These are phyloP conservation scores for Alosa alosa DNA, from an alignment of 2,113 vertebrate genomes.

Conservation along the genomic window DNA sequence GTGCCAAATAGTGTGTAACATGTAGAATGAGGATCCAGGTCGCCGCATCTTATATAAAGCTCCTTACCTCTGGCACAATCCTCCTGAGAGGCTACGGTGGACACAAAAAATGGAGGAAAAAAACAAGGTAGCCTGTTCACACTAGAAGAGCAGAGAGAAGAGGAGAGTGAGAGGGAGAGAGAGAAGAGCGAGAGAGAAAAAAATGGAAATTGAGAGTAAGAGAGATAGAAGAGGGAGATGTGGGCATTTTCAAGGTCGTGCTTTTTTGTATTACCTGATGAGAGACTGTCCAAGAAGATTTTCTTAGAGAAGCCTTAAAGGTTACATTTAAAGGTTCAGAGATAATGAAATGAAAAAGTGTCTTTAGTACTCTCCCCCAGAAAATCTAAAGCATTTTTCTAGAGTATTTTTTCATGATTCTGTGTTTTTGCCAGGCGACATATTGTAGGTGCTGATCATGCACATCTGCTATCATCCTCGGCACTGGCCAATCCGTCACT, in stretches of 20 bases:
- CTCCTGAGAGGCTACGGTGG: constrained; percentile 39
- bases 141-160: too few species aligned
- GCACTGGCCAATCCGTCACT: background rate
- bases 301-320: constrained; percentile 24
- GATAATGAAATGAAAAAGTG: constrained; percentile 60
- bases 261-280: constrained; percentile 46
- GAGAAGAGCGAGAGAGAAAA: background rate
- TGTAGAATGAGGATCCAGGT: background rate
- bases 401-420: background rate
- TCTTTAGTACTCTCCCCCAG: constrained; percentile 24
- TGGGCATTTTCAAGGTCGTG: constrained; percentile 51
- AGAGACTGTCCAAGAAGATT: constrained; percentile 44
- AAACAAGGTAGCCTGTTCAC: background rate
- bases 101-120: background rate
- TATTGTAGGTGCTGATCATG: background rate
- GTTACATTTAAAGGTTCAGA: constrained; percentile 41
- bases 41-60: constrained; percentile 44
- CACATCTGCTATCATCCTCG: background rate
- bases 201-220: constrained; percentile 22
- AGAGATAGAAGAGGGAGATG: constrained; percentile 39
- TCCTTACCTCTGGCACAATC: constrained; percentile 33
- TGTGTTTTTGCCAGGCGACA: background rate
- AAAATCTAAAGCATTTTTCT: background rate
- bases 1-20: background rate
- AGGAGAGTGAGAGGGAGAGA: background rate